Evolutionary conservation across 1,140 invertebrate genomes (phyloP).

Genomic region (silkworm (Bombyx mori)): ASM3026992v2 NC_085126.1:2556501-2557000

Average conservation of each 20-base stretch:
- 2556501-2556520: conserved; percentile 39
- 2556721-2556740: conserved; percentile 48
- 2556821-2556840: conserved; percentile 1
- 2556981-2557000: too few species aligned
- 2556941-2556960: too few species aligned
- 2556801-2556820: conserved; percentile 18
- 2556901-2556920: too few species aligned
- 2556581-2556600: conserved; percentile 26
- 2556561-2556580: conserved; percentile 13
- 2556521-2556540: conserved; percentile 29
- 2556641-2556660: conserved; percentile 15
- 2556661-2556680: conserved; percentile 19
- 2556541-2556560: conserved; percentile 42
- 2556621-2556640: conserved; percentile 20
- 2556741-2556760: conserved; percentile 58
- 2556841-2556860: conserved; percentile 25
- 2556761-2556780: conserved; percentile 18
- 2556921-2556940: too few species aligned
- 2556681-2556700: conserved; percentile 22
- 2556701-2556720: conserved; percentile 15
- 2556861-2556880: conserved; percentile 15
- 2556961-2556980: too few species aligned
- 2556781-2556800: conserved; percentile 32
- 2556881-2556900: background rate
- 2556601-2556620: conserved; percentile 22